Conservation (phyloP, 1,140 invertebrate genomes). For the Apis florea region DNA sequence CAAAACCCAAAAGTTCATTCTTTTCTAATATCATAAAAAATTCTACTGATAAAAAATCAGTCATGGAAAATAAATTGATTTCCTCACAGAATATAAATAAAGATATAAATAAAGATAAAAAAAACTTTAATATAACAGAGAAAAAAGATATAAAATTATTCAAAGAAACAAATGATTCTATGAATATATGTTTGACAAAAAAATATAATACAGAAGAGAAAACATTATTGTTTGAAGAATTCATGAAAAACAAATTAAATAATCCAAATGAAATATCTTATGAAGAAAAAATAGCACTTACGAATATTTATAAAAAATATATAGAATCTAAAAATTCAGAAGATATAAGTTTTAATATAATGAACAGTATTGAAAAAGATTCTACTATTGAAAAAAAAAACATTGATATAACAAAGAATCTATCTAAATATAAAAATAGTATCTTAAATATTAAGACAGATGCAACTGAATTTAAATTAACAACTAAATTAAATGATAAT, state of each 20-base stretch:
- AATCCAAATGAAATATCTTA: slow-evolving; percentile 2
- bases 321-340: slow-evolving; percentile 10
- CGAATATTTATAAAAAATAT: slow-evolving; percentile 38
- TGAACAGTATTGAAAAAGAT: neutral
- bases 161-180: neutral
- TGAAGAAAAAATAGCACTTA: slow-evolving; percentile 32
- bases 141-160: neutral
- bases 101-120: neutral
- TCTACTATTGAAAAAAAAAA: neutral
- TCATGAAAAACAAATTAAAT: slow-evolving; percentile 51
- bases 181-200: neutral
- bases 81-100: neutral
- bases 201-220: neutral
- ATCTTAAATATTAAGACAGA: neutral
- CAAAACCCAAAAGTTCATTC: slow-evolving; percentile 67
- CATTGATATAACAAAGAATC: neutral
- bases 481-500: neutral
- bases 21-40: slow-evolving; percentile 59
- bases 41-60: slow-evolving; percentile 23
- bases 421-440: neutral
- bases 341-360: neutral
- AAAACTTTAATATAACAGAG: neutral
- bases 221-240: slow-evolving; percentile 49
- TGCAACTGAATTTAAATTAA: neutral
- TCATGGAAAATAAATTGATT: neutral